Conservation (phyloP, 2,888 invertebrate genomes). For the Drosophila emarginata region DNA sequence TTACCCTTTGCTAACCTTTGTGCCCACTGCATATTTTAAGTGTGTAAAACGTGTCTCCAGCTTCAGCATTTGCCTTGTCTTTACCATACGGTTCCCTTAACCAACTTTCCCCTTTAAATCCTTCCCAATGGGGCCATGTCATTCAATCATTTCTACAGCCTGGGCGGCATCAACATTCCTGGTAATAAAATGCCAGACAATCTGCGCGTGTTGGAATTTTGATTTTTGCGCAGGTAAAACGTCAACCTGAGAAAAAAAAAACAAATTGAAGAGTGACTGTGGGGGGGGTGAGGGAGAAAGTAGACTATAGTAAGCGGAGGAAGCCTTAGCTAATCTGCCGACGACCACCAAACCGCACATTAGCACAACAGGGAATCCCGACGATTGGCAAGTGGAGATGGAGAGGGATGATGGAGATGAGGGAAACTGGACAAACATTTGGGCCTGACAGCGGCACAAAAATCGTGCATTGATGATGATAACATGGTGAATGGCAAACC, state of each 20-base stretch:
- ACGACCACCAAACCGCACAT: conserved; percentile 70
- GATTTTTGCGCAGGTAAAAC: conserved; percentile 60
- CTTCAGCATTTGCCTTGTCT: conserved; percentile 6
- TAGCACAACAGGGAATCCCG: conserved; percentile 54
- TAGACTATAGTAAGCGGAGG: neutral
- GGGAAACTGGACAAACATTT: conserved; percentile 52
- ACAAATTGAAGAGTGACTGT: neutral
- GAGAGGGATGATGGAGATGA: neutral
- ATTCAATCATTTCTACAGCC: conserved; percentile 72
- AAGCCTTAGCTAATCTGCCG: conserved; percentile 61
- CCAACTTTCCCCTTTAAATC: neutral
- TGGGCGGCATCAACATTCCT: conserved; percentile 66
- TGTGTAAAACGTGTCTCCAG: conserved; percentile 45
- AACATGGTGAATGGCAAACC: conserved; percentile 43
- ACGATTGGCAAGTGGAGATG: neutral
- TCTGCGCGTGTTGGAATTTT: conserved; percentile 74
- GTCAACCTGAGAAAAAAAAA: conserved; percentile 27
- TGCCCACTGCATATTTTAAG: conserved; percentile 58
- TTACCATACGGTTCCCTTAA: neutral
- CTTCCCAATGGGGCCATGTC: conserved; percentile 54
- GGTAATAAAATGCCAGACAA: conserved; percentile 73
- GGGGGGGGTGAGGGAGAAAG: neutral
- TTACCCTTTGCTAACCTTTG: conserved; percentile 29
- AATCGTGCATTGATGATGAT: conserved; percentile 74
- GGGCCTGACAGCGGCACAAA: conserved; percentile 44